Conservation (phyloP, 2,797 vertebrate species). For the Betta splendens region DNA sequence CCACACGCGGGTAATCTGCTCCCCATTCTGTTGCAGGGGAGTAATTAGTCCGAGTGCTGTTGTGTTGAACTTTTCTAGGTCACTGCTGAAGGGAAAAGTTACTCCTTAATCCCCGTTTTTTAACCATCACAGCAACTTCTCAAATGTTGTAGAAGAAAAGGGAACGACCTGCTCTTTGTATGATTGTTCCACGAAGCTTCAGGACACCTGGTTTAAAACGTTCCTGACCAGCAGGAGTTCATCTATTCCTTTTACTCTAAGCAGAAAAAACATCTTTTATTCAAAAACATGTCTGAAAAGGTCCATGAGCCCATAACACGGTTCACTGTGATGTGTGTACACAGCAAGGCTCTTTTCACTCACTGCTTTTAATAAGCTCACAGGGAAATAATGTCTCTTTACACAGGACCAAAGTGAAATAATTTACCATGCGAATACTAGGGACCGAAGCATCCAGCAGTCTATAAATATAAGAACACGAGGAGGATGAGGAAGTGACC, state of each 20-base stretch:
- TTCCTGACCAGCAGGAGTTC: neutral
- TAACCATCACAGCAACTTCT: neutral
- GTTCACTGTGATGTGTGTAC: constrained; percentile 2
- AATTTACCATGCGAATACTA: constrained; percentile 34
- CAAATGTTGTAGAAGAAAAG: neutral
- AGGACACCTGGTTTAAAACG: no score
- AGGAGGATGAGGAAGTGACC: constrained; percentile 50
- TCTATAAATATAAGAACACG: constrained; percentile 36
- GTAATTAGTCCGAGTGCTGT: neutral
- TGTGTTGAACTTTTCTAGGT: constrained; percentile 10
- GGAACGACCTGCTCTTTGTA: no score
- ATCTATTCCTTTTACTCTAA: neutral
- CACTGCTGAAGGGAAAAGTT: neutral
- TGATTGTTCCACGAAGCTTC: no score
- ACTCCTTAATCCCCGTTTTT: neutral
- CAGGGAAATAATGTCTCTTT: constrained; percentile 24
- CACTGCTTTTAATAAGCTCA: constrained; percentile 5
- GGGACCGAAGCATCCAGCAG: constrained; percentile 27
- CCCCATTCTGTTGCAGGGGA: neutral
- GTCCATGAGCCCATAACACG: neutral
- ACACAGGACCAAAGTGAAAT: constrained; percentile 22
- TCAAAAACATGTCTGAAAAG: constrained; percentile 13
- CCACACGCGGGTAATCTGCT: neutral
- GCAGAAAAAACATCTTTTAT: neutral
- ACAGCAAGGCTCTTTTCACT: constrained; percentile 1